Conservation (phyloP, 37 sponge, comb jelly and placozoan species). For the Axinella damicornis region DNA sequence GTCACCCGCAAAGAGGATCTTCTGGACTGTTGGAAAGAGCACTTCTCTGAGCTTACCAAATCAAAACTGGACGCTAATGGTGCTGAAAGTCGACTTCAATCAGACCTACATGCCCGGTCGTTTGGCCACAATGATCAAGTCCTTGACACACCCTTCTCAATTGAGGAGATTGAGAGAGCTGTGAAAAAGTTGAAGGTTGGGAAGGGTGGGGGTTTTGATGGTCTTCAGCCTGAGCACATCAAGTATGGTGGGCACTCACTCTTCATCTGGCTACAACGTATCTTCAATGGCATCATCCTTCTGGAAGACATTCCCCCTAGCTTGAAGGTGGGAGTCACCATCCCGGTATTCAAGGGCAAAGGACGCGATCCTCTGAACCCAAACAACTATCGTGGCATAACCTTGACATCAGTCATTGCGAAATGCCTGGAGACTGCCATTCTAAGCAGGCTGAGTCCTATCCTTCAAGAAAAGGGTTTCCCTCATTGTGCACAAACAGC, state of each 20-base stretch:
- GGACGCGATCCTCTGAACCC: too few relatives aligned
- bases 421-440: too few relatives aligned
- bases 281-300: constrained; percentile 7
- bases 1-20: too few relatives aligned
- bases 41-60: too few relatives aligned
- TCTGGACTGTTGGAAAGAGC: too few relatives aligned
- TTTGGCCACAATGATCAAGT: background rate
- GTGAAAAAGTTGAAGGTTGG: background rate
- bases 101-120: background rate
- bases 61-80: too few relatives aligned
- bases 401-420: too few relatives aligned
- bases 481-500: too few relatives aligned
- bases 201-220: constrained; percentile 9
- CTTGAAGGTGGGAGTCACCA: constrained; percentile 2
- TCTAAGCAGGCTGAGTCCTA: too few relatives aligned
- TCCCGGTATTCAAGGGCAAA: background rate
- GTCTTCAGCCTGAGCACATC: background rate
- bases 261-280: background rate
- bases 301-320: background rate
- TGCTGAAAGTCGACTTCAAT: background rate
- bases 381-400: too few relatives aligned
- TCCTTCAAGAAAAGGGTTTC: too few relatives aligned
- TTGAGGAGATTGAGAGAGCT: background rate
- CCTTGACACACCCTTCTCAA: background rate
- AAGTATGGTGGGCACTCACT: background rate